Evolutionary conservation across 2,113 vertebrate species (phyloP).

Genomic region (Megaleporinus macrocephalus): DNA sequence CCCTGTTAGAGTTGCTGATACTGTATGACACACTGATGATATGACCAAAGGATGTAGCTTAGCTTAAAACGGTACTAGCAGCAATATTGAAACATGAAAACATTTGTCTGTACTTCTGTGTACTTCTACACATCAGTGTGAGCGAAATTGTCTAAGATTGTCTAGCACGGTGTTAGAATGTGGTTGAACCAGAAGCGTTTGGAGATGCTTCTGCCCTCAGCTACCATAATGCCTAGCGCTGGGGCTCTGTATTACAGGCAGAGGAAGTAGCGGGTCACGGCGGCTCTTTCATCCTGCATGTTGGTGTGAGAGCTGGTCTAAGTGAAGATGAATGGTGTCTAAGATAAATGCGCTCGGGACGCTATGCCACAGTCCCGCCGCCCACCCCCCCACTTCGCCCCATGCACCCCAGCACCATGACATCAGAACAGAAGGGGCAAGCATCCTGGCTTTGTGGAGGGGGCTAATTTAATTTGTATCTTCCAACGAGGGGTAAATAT

Average conservation of each 20-base stretch:
- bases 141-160: too few relatives aligned
- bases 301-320: constrained; percentile 80
- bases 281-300: constrained; percentile 85
- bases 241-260: constrained; percentile 24
- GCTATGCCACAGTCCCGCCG: constrained; percentile 79
- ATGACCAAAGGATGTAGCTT: too few relatives aligned
- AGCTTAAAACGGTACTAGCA: too few relatives aligned
- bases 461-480: constrained; percentile 99
- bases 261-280: constrained; percentile 68
- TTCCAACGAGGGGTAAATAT: constrained; percentile 98
- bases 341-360: constrained; percentile 93
- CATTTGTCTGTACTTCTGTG: too few relatives aligned
- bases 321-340: constrained; percentile 89
- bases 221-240: constrained; percentile 14
- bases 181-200: constrained; percentile 6
- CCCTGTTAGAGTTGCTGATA: too few relatives aligned
- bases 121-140: too few relatives aligned
- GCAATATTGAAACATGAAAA: too few relatives aligned
- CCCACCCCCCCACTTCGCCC: constrained; percentile 83
- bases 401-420: constrained; percentile 92
- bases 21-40: too few relatives aligned
- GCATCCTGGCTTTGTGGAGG: constrained; percentile 96
- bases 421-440: constrained; percentile 99
- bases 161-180: too few relatives aligned
- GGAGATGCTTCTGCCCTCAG: constrained; percentile 8